Evolutionary conservation across 2,797 vertebrate species (phyloP), one percentile per base, ranked within the genome.

Genomic region (Champsocephalus esox): DNA sequence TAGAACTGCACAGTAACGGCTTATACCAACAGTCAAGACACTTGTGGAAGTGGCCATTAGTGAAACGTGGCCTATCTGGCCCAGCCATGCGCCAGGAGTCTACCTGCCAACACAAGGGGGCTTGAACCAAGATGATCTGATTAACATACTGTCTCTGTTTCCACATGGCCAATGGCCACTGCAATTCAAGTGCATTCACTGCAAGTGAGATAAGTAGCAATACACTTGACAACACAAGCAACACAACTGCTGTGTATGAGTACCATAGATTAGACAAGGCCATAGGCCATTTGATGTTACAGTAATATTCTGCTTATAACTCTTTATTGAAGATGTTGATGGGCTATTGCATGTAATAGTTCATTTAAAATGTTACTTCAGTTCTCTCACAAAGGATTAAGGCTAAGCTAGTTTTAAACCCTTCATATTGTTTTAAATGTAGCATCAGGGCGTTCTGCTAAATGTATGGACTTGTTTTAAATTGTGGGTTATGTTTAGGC

Each of bases 121-220:
- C 57, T 62, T 80, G 65, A 84, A 73, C 61, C 28, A 51, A 56
- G 65, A 80, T 76, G 70, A 78, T 87, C 43, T 76, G 66, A 46
- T 84, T 62, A 79, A 79, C 52, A 65, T 59, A 65, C 60, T 68
- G 51, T 62, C 63, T 79, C 55, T 81, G 48, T 80, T 52, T 73
- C 75, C 46, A 58, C 59, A 82, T 79, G 68, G 66, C 69, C 61
- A 28, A 38, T 17, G 45, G 63, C 59, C 71, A 79, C 62, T 45
- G 59, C 19, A 69, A 49, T 79, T 77, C 54, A 66, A 80, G 50
- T 57, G 38, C 58, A 75, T 75, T 75, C 67, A 66, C 38, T 45
- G 24, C 43, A 55, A 67, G 57, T 63, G 64, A 55, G 54, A 78
- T 51, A 66, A 76, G 11, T 51, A 57, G 46, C 24, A 38, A 74